Evolutionary conservation across 2,113 vertebrate species (phyloP), one percentile per base, ranked within the genome.

Genomic region (rat (Rattus norvegicus)): DNA sequence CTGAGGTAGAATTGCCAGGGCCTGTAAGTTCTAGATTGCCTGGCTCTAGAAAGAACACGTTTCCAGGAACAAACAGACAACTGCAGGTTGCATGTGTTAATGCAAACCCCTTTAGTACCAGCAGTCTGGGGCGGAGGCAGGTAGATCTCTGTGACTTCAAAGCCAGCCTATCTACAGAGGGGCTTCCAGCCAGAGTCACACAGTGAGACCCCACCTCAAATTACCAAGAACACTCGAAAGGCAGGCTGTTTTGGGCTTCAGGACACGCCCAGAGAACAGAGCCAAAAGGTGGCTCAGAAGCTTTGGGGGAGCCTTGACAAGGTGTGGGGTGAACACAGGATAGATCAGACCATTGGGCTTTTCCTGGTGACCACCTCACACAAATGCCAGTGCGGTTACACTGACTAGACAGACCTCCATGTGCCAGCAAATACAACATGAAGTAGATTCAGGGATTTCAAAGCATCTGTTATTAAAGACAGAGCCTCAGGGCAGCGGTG

Each of bases 301-400:
- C 90, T 91, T 59, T n/a, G 56, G 33, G 63, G 20, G 43, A 61
- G 43, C 88, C 36, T 92, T 80, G 80, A 85, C 2, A 80, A 79
- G 4, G 16, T 92, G 0, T 5, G 1, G 69, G 69, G 65, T 65
- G 61, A 94, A n/a, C 24, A 2, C 26, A 33, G n/a, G 28, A 33
- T 0, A 43, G 24, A 43, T 1, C 5, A n/a, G 54, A 47, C 43
- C 87, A 59, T 28, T 33, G 14, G 56, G 22, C 56, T 61, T 39
- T 26, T 61, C 80, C 81, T 63, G 13, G 36, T 43, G 36, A 84
- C 22, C n/a, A 16, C 56, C 56, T 63, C n/a, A 43, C 56, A 84
- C 56, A 5, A 96, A 92, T 52, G 39, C 69, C 96, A 89, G 93
- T 94, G 89, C 90, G 89, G 96, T 96, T 95, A 97, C 83, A 33